A percentile compares a stretch with the other conserved stretches of the same genome.
Evolutionary conservation across 2,797 vertebrate species (phyloP).

Genomic region (Siniperca obscura): DNA sequence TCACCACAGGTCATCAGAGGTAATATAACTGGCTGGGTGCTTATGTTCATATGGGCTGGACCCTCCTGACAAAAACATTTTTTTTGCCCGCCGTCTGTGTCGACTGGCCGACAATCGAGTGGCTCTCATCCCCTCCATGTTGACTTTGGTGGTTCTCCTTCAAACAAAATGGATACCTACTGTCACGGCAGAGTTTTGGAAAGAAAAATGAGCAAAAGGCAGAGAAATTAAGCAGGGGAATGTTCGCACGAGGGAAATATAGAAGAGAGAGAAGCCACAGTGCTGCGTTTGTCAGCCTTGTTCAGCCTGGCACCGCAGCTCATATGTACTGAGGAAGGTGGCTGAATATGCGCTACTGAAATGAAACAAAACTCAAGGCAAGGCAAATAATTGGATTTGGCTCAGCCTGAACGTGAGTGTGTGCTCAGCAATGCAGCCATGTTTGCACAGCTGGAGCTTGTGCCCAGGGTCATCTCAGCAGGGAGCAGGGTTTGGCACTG

Average conservation of each 20-base stretch:
- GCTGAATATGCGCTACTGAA: conserved; percentile 71
- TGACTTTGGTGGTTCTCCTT: conserved; percentile 72
- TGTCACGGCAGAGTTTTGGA: conserved; percentile 50
- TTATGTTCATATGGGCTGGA: conserved; percentile 39
- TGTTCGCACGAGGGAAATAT: conserved; percentile 47
- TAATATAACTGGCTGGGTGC: conserved; percentile 15
- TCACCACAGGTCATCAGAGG: conserved; percentile 32
- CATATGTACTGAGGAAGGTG: conserved; percentile 44
- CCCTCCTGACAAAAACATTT: conserved; percentile 37
- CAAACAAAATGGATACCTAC: conserved; percentile 62
- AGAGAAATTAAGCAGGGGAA: conserved; percentile 60
- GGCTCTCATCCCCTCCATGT: conserved; percentile 59
- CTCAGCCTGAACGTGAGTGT: conserved; percentile 65
- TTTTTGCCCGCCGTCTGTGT: conserved; percentile 45
- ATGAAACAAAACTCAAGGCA: conserved; percentile 69
- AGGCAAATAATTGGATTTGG: conserved; percentile 82
- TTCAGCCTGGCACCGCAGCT: conserved; percentile 56
- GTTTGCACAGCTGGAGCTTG: conserved; percentile 82
- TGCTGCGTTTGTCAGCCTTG: conserved; percentile 61
- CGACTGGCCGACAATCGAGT: conserved; percentile 38
- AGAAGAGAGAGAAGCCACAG: conserved; percentile 51
- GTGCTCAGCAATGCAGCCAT: conserved; percentile 72
- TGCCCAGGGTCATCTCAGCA: conserved; percentile 76
- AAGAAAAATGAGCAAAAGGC: conserved; percentile 45
- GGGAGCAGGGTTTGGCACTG: conserved; percentile 76